A percentile compares a stretch with the other conserved stretches of the same genome.
Evolutionary conservation across 2,797 vertebrate genomes (phyloP).

Genomic region (Salarias fasciatus): DNA sequence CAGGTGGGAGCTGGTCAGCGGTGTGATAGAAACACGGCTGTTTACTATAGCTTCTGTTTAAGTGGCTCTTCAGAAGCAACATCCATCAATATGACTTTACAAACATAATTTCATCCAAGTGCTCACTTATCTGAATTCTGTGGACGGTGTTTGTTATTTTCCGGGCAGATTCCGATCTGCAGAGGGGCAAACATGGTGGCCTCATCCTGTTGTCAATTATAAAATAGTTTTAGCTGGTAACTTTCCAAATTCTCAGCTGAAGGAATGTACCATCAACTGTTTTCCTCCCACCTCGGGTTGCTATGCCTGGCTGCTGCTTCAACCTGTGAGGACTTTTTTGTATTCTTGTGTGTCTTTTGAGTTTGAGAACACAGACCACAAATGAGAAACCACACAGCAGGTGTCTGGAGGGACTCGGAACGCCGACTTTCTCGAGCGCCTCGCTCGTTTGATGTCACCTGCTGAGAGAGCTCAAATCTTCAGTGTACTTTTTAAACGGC

Average conservation of each 20-base stretch:
- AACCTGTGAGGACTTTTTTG: not conserved
- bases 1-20: too few species aligned
- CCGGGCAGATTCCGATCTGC: too few species aligned
- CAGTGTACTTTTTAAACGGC: not conserved
- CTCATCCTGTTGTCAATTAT: too few species aligned
- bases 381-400: constrained; percentile 55
- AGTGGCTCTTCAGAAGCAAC: too few species aligned
- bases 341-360: constrained; percentile 21
- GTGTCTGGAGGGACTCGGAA: constrained; percentile 38
- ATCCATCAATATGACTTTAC: too few species aligned
- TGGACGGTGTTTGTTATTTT: too few species aligned
- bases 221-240: too few species aligned
- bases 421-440: constrained; percentile 10
- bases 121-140: too few species aligned
- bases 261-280: constrained; percentile 12
- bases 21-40: too few species aligned
- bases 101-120: too few species aligned
- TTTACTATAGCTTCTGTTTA: too few species aligned
- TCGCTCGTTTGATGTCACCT: constrained; percentile 21
- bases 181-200: too few species aligned
- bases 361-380: constrained; percentile 53
- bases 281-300: constrained; percentile 4
- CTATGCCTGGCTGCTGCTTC: not conserved
- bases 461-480: constrained; percentile 4
- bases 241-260: not conserved